Evolutionary conservation across 1,140 invertebrate genomes (phyloP).

Genomic region (Scaptomyza pallida): DNA sequence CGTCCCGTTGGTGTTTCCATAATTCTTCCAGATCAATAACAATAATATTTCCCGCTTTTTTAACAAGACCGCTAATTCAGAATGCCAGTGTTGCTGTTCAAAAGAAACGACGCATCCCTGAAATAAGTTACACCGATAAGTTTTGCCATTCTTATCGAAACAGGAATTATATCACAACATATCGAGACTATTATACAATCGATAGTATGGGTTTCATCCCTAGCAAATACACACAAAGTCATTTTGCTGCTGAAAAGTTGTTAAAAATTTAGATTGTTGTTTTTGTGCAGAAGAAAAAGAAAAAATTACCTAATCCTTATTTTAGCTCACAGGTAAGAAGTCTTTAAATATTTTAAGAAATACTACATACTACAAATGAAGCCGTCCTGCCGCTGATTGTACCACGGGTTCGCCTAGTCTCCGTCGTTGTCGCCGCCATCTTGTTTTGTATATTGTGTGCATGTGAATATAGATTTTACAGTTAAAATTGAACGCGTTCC

Average conservation of each 20-base stretch:
- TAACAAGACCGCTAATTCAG: conserved; percentile 38
- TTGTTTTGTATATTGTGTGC: conserved; percentile 63
- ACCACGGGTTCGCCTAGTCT: conserved; percentile 30
- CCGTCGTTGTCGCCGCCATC: conserved; percentile 60
- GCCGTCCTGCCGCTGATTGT: conserved; percentile 28
- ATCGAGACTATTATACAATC: no score
- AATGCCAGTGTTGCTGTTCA: conserved; percentile 11
- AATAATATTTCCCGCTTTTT: conserved; percentile 69
- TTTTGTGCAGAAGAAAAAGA: conserved; percentile 11
- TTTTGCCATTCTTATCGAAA: neutral
- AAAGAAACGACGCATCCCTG: neutral
- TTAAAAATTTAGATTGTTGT: conserved; percentile 12
- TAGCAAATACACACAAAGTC: conserved; percentile 28
- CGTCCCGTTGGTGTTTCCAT: conserved; percentile 72
- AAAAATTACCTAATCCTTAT: conserved; percentile 2
- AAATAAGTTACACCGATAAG: neutral
- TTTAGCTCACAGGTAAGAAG: conserved; percentile 50
- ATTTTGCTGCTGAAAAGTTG: conserved; percentile 19
- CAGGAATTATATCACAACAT: neutral
- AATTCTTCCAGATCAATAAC: conserved; percentile 32
- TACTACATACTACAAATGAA: conserved; percentile 18
- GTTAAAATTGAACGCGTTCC: conserved; percentile 18
- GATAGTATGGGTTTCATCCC: neutral
- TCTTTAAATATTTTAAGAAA: conserved; percentile 12
- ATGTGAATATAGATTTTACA: conserved; percentile 16